Evolutionary conservation across 2,888 invertebrate genomes (phyloP), one percentile per base, ranked within the genome.

Genomic region (Tenthredo scrophulariae): DNA sequence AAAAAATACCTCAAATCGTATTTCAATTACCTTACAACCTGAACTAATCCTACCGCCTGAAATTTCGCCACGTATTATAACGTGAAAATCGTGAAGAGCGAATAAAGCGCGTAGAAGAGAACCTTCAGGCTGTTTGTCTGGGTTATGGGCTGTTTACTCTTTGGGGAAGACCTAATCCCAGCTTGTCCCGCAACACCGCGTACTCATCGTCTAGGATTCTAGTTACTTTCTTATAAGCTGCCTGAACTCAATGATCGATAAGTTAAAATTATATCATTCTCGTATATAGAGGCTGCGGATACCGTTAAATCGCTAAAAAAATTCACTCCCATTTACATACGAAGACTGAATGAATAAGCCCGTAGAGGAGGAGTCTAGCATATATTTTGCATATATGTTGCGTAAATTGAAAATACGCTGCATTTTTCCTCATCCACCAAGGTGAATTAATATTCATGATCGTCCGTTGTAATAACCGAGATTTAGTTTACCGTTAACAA

Each of bases 131-230:
- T 77, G 77, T 77, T 77, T 77, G 54, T 26, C 50, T 33, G 54
- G 50, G 77, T 29, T 26, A 50, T n/a, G 33, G 54, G 54, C 29
- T 54, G 77, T 77, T 77, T 77, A 77, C 54, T 77, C 33, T 77
- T 77, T 54, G 77, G 77, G 77, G 29, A 77, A 29, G 46, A 26
- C 26, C 54, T 77, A 54, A 77, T 77, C 77, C 77, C 18, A 33
- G 7, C 29, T 7, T 29, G 18, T 9, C 54, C 33, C 15, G 50
- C n/a, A 50, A 54, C 26, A 22, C 18, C 74, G 74, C 74, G 74
- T 74, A 43, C 43, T 43, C 43, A 77, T 77, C 50, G 15, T 77
- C 50, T 29, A 10, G 18, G 18, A 33, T 29, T 54, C 33, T 33
- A 18, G 29, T 50, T 46, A 9, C 15, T n/a, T 29, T 26, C 29